Evolutionary conservation across 2,888 invertebrate species (phyloP), one percentile per base, ranked within the genome.

Genomic region (Drosophila barbarae): DNA sequence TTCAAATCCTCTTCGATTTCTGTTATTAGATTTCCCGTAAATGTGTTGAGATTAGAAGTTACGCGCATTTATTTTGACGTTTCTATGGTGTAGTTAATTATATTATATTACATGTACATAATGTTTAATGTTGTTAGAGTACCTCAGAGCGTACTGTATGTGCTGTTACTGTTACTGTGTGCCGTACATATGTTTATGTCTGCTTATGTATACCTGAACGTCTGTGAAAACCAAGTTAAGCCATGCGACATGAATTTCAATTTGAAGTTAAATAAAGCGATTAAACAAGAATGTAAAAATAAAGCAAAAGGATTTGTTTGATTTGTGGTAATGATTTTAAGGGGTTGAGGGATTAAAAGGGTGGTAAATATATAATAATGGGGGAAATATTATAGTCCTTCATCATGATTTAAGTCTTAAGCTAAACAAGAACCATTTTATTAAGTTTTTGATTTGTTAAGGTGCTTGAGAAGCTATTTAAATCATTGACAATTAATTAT

Each of bases 201-300:
- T 74, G 66, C 77, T 77, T 69, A 72, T 63, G 66, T 80, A 71
- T 71, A 72, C 61, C 70, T 80, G 67, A 81, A 58, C 72, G 76
- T 78, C 82, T 84, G 84, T 81, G 76, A 83, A 77, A 77, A 71
- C 61, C 50, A 74, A 69, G 69, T 51, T 68, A 49, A 61, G 71
- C 59, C 57, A 54, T 71, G 66, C 78, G 46, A 65, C 59, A 67
- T 65, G 71, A 70, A 65, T 61, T 73, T 71, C 67, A 60, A 67
- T 64, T 71, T 71, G 51, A 61, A 68, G 60, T 70, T 66, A 77
- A 79, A 79, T 82, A 74, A 70, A 82, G 53, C 60, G 36, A 49
- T 42, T 38, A 68, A 53, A 58, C 28, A 57, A 55, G 49, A 46
- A 21, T 49, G 30, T 42, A 30, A 7, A 28, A 3, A n/a, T 1